Evolutionary conservation across 1,140 invertebrate genomes (phyloP).

Genomic region (Yoshiicerus persimilis): DNA sequence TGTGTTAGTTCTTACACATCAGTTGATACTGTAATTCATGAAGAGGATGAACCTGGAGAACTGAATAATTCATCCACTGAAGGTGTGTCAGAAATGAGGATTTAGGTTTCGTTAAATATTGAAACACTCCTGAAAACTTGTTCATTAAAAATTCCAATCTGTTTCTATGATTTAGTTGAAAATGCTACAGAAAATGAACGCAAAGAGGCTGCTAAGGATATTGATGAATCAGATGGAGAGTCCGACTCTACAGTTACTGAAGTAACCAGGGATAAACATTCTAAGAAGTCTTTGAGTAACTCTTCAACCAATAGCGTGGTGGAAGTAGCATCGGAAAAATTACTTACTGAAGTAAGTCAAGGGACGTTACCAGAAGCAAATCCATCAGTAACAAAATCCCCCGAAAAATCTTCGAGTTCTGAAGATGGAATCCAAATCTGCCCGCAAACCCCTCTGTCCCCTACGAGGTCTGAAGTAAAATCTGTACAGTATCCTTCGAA

Average conservation of each 20-base stretch:
- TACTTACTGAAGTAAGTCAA: neutral
- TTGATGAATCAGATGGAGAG: neutral
- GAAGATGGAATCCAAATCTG: neutral
- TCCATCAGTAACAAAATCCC: neutral
- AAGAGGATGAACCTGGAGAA: neutral
- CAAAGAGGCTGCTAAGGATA: neutral
- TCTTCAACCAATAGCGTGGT: neutral
- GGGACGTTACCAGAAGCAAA: neutral
- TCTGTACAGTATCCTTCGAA: neutral
- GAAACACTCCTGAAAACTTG: no score
- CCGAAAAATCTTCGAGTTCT: neutral
- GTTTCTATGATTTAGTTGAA: neutral
- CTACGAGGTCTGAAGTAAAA: neutral
- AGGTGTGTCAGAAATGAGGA: no score
- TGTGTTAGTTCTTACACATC: neutral
- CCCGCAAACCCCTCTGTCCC: neutral
- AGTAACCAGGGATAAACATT: neutral
- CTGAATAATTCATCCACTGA: no score
- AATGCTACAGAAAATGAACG: neutral
- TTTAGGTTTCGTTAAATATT: no score
- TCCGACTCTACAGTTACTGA: neutral
- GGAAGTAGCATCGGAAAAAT: neutral
- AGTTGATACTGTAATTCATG: neutral
- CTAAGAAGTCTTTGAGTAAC: neutral
- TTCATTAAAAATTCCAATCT: no score